phyloP scores from a whole-genome alignment of 2,888 invertebrate genomes.

The Alloscopus bannaensis region DNA sequence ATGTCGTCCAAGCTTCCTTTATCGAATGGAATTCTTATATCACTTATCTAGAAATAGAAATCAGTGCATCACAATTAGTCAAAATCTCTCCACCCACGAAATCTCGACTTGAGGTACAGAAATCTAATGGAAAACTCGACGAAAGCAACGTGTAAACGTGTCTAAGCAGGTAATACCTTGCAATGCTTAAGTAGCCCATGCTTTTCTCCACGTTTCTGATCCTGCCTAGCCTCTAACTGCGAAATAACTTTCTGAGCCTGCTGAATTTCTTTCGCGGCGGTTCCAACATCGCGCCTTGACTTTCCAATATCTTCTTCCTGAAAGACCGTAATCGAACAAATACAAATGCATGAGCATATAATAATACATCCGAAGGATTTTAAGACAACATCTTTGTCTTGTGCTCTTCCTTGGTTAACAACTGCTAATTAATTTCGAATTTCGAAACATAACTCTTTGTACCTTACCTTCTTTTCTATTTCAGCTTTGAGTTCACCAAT shows the following conservation, averaged over 20 bases:
- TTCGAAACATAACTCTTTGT: background rate
- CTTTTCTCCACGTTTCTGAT: constrained; percentile 92
- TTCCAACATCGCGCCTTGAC: constrained; percentile 40
- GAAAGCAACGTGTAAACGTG: too few species aligned
- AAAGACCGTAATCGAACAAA: background rate
- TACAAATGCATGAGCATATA: too few species aligned
- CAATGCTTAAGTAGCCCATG: constrained; percentile 95
- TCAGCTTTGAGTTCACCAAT: constrained; percentile 68
- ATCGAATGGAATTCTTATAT: constrained; percentile 43
- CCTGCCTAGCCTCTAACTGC: constrained; percentile 77
- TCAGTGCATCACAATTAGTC: too few species aligned
- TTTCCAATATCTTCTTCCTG: constrained; percentile 55
- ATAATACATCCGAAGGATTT: too few species aligned
- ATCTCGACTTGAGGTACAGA: too few species aligned
- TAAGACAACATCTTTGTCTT: background rate
- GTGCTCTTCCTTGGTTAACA: background rate
- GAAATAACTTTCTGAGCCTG: constrained; percentile 48
- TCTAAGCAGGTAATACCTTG: too few species aligned
- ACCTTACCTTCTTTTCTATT: constrained; percentile 77
- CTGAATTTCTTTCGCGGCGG: constrained; percentile 52
- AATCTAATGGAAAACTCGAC: too few species aligned
- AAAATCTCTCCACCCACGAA: too few species aligned
- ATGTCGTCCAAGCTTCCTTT: constrained; percentile 50
- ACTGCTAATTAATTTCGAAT: background rate
- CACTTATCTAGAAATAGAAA: constrained; percentile 27